Percentiles rank a stretch among this genome's conserved stretches.
These are phyloP conservation scores for Procambarus clarkii DNA, from an alignment of 1,140 invertebrate genomes.

Conservation along the genomic window DNA sequence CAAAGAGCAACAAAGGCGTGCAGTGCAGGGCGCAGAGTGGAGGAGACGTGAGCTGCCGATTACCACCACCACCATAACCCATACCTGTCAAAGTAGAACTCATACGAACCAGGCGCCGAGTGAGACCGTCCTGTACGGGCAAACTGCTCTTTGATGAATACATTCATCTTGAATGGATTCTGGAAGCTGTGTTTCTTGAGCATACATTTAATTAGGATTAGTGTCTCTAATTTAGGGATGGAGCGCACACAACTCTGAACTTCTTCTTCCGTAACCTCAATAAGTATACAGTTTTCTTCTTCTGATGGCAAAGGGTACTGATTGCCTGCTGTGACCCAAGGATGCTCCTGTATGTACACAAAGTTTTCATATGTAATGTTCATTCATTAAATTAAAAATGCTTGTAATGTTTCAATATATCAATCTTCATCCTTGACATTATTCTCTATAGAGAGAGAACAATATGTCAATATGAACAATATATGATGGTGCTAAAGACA, in stretches of 20 bases:
- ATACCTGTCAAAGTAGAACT: conserved; percentile 78
- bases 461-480: too few relatives aligned
- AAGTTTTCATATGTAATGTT: neutral
- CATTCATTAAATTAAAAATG: too few relatives aligned
- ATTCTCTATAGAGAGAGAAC: too few relatives aligned
- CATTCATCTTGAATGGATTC: conserved; percentile 77
- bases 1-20: conserved; percentile 49
- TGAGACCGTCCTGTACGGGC: conserved; percentile 81
- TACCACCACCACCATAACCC: conserved; percentile 63
- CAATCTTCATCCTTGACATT: too few relatives aligned
- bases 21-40: conserved; percentile 27
- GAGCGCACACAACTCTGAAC: conserved; percentile 91
- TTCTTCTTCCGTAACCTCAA: conserved; percentile 95
- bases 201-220: conserved; percentile 96
- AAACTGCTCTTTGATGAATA: conserved; percentile 73
- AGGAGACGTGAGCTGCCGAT: conserved; percentile 24
- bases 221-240: conserved; percentile 93
- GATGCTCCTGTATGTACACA: conserved; percentile 81
- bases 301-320: conserved; percentile 85
- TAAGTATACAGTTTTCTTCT: conserved; percentile 86
- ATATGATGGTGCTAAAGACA: too few relatives aligned
- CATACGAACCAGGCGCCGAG: conserved; percentile 85
- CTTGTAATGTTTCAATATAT: too few relatives aligned
- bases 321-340: conserved; percentile 91
- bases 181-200: conserved; percentile 95